Evolutionary conservation across 2,888 invertebrate species (phyloP).

Genomic region (Erebia palarica): DNA sequence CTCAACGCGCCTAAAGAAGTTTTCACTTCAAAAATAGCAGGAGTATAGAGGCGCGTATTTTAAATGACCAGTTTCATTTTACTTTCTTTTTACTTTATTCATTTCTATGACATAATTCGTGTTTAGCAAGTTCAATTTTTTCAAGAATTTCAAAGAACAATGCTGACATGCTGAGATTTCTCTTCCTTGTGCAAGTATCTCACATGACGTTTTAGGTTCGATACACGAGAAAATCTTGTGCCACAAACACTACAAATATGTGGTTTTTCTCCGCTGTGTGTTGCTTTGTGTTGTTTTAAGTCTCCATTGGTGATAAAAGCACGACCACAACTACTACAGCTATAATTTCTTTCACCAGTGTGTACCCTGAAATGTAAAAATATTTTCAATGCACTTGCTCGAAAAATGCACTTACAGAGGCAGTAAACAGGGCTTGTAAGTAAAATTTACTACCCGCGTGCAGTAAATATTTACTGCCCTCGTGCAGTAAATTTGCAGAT

Average conservation of each 20-base stretch:
- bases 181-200: constrained; percentile 54
- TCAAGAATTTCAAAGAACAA: constrained; percentile 54
- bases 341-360: constrained; percentile 75
- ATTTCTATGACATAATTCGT: constrained; percentile 49
- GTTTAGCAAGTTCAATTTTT: constrained; percentile 55
- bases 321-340: constrained; percentile 66
- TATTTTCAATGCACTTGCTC: too few species aligned
- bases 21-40: too few species aligned
- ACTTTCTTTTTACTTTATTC: constrained; percentile 18
- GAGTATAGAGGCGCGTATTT: too few species aligned
- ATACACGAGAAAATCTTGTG: constrained; percentile 62
- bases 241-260: constrained; percentile 72
- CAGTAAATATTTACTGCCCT: too few species aligned
- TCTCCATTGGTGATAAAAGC: constrained; percentile 75
- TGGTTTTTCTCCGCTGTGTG: constrained; percentile 67
- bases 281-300: constrained; percentile 69
- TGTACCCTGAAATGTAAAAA: constrained; percentile 61
- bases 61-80: background rate
- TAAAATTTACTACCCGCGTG: too few species aligned
- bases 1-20: too few species aligned
- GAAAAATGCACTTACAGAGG: too few species aligned
- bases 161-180: constrained; percentile 49
- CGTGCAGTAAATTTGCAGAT: too few species aligned
- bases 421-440: too few species aligned
- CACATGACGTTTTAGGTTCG: constrained; percentile 72